Evolutionary conservation across 2,888 invertebrate species (phyloP).

Genomic region (Adelphocoris suturalis): DNA sequence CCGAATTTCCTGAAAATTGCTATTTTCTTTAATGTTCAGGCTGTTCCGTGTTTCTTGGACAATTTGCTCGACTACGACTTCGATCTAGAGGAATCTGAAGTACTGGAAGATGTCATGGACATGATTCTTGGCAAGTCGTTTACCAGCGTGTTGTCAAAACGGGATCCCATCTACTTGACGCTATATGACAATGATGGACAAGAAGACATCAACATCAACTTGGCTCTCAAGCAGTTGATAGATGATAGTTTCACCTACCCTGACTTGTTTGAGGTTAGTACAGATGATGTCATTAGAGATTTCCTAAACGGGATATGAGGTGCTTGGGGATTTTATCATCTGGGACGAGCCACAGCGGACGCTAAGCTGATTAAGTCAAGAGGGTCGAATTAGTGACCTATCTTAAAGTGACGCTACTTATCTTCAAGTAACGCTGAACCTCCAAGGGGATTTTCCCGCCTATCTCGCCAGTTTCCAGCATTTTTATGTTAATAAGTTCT

Average conservation of each 20-base stretch:
- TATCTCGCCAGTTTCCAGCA: no score
- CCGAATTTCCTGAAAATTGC: neutral
- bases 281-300: neutral
- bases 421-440: no score
- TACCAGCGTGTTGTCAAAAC: neutral
- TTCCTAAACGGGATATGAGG: no score
- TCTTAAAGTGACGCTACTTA: no score
- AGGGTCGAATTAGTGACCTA: no score
- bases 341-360: no score
- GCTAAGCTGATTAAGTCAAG: no score
- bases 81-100: neutral
- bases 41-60: conserved; percentile 52
- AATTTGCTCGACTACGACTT: conserved; percentile 43
- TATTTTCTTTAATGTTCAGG: conserved; percentile 14
- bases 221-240: neutral
- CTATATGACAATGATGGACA: conserved; percentile 12
- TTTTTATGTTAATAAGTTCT: no score
- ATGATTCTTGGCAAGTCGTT: conserved; percentile 52
- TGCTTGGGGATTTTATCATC: no score
- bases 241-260: conserved; percentile 38
- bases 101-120: neutral
- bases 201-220: conserved; percentile 49
- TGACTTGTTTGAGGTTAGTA: conserved; percentile 43
- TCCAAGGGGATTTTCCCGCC: no score
- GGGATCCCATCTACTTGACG: conserved; percentile 31